A percentile compares a stretch with the other conserved stretches of the same genome.
These are phyloP conservation scores for Heliornis fulica DNA, from an alignment of 2,113 vertebrate genomes.

Conservation along the genomic window DNA sequence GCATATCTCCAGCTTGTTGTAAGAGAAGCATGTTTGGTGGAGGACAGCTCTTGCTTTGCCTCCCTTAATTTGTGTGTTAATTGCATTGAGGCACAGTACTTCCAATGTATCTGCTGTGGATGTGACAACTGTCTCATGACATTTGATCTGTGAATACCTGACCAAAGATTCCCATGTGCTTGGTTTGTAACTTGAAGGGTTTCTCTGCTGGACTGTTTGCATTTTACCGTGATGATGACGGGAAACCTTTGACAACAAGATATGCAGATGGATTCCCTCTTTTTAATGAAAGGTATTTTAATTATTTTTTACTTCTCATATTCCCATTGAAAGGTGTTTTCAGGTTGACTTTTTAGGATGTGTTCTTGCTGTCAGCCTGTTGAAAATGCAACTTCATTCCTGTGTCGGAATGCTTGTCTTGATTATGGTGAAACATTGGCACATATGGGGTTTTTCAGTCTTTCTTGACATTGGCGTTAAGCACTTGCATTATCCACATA, in stretches of 20 bases:
- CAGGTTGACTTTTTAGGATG: background rate
- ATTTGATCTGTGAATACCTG: background rate
- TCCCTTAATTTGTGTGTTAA: background rate
- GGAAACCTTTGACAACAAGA: constrained; percentile 89
- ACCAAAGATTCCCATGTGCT: background rate
- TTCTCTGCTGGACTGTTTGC: constrained; percentile 97
- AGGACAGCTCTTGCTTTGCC: background rate
- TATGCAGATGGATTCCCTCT: constrained; percentile 88
- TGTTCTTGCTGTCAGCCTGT: background rate
- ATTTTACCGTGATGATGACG: constrained; percentile 91
- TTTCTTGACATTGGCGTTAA: background rate
- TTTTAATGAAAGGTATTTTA: constrained; percentile 89
- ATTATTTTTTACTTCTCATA: background rate
- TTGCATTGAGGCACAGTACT: background rate
- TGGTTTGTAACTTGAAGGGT: constrained; percentile 76
- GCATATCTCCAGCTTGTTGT: background rate
- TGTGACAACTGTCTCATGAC: background rate
- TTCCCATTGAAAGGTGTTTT: background rate
- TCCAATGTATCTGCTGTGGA: background rate
- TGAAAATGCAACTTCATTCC: background rate
- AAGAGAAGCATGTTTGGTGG: background rate
- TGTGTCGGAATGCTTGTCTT: background rate
- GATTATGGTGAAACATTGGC: background rate
- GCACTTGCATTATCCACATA: rapidly evolving
- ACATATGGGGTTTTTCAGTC: background rate